Evolutionary conservation across 2,888 invertebrate species (phyloP), one percentile per base, ranked within the genome.

Genomic region (Gymnosoma rotundatum): DNA sequence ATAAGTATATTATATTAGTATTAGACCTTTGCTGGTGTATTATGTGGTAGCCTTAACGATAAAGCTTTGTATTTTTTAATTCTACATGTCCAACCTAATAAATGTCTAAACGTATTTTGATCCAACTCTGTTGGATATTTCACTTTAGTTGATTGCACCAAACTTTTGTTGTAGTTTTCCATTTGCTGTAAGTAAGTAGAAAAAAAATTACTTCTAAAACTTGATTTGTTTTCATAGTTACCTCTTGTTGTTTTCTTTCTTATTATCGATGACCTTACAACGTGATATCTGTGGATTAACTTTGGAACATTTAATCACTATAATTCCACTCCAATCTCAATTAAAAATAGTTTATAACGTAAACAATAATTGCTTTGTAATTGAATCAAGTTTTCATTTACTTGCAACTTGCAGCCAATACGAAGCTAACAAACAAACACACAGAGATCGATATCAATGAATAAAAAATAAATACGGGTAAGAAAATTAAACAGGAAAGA

Each of bases 371-470:
- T 84, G 80, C 78, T 84, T 78, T 60, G 84, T 84, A 84, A 84
- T 84, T 84, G 84, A 84, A 84, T 84, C 81, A 84, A 84, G 76
- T 81, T 84, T 84, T 81, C 84, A 81, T 84, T 84, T 84, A 81
- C 81, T 84, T 79, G 74, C 73, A 73, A 72, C 72, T 78, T 78
- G 73, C 63, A 70, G 75, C 69, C 70, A 64, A 66, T 54, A 69
- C 56, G 8, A 32, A 67, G n/a, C 48, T 50, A 32, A 32, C 32
- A 32, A 32, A 32, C 32, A 32, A 32, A 25, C 50, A 67, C 45
- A 32, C n/a, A 42, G 20, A 38, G 16, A 69, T 18, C 14, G 45
- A 58, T 75, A 64, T 50, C 75, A 60, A 50, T 66, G 56, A 45
- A 67, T 9, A 67, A 60, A 45, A 73, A 54, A 48, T 14, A 60